Percentiles rank a stretch among this genome's conserved stretches.
phyloP scores from a whole-genome alignment of 2,113 vertebrate genomes.

The Triplophysa tibetana region DNA sequence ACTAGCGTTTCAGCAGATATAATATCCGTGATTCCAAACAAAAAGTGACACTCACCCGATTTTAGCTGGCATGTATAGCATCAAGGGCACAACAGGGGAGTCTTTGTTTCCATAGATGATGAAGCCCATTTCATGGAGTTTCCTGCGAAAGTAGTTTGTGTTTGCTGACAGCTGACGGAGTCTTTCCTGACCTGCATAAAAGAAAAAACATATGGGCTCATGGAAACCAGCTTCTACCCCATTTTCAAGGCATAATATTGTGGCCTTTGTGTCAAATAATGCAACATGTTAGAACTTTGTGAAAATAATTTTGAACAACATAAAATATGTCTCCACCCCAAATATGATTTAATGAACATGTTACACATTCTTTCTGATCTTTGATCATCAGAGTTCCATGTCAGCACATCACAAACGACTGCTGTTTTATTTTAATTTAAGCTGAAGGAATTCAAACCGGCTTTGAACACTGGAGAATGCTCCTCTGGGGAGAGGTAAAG shows the following conservation, averaged over 20 bases:
- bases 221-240: background rate
- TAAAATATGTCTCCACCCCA: too few species aligned
- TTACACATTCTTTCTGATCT: too few species aligned
- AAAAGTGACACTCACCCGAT: conserved; percentile 78
- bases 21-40: background rate
- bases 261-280: background rate
- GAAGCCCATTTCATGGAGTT: conserved; percentile 89
- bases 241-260: background rate
- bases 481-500: conserved; percentile 14
- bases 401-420: conserved; percentile 59
- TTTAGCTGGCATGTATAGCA: conserved; percentile 98
- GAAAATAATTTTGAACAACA: too few species aligned
- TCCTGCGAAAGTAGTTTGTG: conserved; percentile 88
- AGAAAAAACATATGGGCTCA: background rate
- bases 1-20: background rate
- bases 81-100: conserved; percentile 92
- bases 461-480: conserved; percentile 43
- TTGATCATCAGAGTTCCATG: conserved; percentile 34
- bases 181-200: conserved; percentile 79
- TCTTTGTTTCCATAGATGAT: conserved; percentile 96
- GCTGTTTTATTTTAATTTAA: conserved; percentile 35
- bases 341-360: too few species aligned
- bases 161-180: conserved; percentile 89
- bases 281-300: too few species aligned
- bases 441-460: conserved; percentile 47